Conservation (phyloP, 1,140 invertebrate genomes). For the Trichonephila clavata region DNA sequence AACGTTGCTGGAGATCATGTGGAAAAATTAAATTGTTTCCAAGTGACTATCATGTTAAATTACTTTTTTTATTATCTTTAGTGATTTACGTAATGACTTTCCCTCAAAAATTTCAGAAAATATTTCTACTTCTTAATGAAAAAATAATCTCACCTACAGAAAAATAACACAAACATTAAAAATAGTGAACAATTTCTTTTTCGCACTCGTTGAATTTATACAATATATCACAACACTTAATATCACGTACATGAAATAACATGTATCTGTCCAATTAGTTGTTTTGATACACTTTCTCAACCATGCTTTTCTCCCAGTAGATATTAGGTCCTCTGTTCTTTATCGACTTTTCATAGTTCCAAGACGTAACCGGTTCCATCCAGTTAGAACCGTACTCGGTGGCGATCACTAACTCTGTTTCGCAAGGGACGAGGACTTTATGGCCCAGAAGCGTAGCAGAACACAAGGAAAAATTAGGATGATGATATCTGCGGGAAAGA, state of each 20-base stretch:
- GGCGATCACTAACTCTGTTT: constrained; percentile 82
- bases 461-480: constrained; percentile 83
- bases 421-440: constrained; percentile 83
- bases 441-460: constrained; percentile 83
- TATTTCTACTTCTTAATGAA: background rate
- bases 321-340: constrained; percentile 65
- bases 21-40: too few species aligned
- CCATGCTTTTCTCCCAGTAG: constrained; percentile 54
- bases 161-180: background rate
- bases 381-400: constrained; percentile 84
- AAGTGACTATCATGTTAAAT: too few species aligned
- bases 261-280: background rate
- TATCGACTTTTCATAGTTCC: constrained; percentile 83
- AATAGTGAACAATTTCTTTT: too few species aligned
- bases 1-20: too few species aligned
- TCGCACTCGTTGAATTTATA: background rate
- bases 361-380: constrained; percentile 82
- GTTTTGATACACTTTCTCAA: constrained; percentile 39
- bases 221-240: background rate
- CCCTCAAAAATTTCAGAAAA: too few species aligned
- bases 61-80: too few species aligned
- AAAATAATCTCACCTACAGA: background rate
- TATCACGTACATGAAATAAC: background rate
- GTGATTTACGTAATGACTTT: too few species aligned
- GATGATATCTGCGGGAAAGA: constrained; percentile 81